Evolutionary conservation across 2,888 invertebrate species (phyloP).

Genomic region (Tenthredo livida): DNA sequence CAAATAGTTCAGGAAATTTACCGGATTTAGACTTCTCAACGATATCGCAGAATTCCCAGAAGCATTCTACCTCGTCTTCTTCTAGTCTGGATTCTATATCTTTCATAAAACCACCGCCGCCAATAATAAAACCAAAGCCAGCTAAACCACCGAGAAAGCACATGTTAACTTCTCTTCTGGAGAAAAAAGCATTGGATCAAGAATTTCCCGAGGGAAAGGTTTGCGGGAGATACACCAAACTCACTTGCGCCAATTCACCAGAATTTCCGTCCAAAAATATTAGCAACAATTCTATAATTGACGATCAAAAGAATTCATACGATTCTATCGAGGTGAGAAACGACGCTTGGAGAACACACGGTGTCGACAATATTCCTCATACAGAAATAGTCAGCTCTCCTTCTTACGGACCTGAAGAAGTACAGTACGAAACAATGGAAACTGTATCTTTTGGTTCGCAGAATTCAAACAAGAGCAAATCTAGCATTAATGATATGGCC

Average conservation of each 20-base stretch:
- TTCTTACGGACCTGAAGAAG: conserved; percentile 62
- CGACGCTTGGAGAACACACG: conserved; percentile 91
- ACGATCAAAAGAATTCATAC: conserved; percentile 83
- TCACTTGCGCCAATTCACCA: conserved; percentile 80
- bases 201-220: conserved; percentile 78
- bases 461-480: conserved; percentile 66
- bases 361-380: conserved; percentile 87
- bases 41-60: conserved; percentile 72
- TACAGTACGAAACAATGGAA: conserved; percentile 72
- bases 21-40: conserved; percentile 78
- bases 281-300: conserved; percentile 68
- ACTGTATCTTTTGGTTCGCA: conserved; percentile 60
- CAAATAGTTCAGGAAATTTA: conserved; percentile 78
- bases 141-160: conserved; percentile 83
- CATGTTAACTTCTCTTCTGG: conserved; percentile 70
- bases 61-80: conserved; percentile 61
- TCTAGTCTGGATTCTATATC: conserved; percentile 65
- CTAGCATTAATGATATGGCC: conserved; percentile 56
- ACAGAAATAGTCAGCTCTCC: conserved; percentile 79
- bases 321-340: conserved; percentile 88
- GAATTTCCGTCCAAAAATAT: conserved; percentile 58
- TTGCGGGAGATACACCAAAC: conserved; percentile 80
- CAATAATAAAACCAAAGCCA: conserved; percentile 83
- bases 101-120: conserved; percentile 77
- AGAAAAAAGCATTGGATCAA: conserved; percentile 77